A percentile compares a stretch with the other conserved stretches of the same genome.
Evolutionary conservation across 1,140 invertebrate species (phyloP).

Genomic region (Heliothis virescens): DNA sequence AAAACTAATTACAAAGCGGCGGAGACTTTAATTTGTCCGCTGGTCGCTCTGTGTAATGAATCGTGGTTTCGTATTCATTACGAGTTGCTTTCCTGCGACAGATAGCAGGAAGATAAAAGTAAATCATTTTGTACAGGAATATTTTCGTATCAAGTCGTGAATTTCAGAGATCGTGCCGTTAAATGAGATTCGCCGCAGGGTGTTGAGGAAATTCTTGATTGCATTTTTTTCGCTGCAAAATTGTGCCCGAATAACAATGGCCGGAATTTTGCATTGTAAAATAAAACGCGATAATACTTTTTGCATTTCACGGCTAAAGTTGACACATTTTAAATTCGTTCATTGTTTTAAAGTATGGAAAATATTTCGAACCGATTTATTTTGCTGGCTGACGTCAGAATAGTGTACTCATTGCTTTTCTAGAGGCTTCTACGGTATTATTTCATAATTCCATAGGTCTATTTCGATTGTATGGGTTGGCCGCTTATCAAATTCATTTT

Average conservation of each 20-base stretch:
- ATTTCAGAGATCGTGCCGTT: neutral
- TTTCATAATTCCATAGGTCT: neutral
- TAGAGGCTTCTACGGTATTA: too few relatives aligned
- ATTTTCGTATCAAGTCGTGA: constrained; percentile 6
- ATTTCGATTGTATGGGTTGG: neutral
- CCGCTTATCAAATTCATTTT: neutral
- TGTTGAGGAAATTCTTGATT: constrained; percentile 26
- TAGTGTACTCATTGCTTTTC: neutral
- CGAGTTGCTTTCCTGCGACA: constrained; percentile 19
- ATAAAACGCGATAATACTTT: neutral
- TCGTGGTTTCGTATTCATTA: constrained; percentile 42
- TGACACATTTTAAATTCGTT: neutral
- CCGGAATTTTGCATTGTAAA: neutral
- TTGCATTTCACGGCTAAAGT: neutral
- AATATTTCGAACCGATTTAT: too few relatives aligned
- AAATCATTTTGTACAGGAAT: constrained; percentile 20
- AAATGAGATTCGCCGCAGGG: constrained; percentile 37
- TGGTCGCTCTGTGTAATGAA: constrained; percentile 29
- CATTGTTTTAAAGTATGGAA: neutral
- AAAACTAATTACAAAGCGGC: constrained; percentile 25
- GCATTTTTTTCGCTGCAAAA: constrained; percentile 15
- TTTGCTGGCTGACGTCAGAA: neutral
- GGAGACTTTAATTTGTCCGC: constrained; percentile 21
- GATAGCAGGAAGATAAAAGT: constrained; percentile 7
- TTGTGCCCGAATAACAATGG: neutral